Percentiles rank a stretch among this genome's conserved stretches.
Conservation (phyloP, 1,140 invertebrate genomes). For the Charaxes varanes region DNA sequence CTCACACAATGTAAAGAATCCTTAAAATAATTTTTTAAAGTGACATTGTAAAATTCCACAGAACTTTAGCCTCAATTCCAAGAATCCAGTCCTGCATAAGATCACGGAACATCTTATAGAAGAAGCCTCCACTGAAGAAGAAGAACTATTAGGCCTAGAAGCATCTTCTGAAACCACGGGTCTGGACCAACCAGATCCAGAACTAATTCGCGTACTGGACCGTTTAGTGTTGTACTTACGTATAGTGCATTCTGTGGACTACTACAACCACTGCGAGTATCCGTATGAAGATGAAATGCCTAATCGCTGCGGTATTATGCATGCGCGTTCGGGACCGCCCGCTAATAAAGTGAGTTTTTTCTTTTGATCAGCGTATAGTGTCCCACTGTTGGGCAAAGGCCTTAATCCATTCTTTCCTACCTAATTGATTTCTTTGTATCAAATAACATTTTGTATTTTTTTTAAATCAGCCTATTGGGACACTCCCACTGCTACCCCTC, state of each 20-base stretch:
- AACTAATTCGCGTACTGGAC: conserved; percentile 79
- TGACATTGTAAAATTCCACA: too few species aligned
- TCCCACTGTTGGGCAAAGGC: too few species aligned
- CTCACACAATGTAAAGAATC: too few species aligned
- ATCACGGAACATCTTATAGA: conserved; percentile 99
- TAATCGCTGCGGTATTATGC: conserved; percentile 98
- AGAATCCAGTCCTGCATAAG: conserved; percentile 96
- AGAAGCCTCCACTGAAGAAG: conserved; percentile 98
- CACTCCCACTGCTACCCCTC: too few species aligned
- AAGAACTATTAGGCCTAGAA: conserved; percentile 91
- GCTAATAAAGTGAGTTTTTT: conserved; percentile 80
- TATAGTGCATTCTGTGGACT: conserved; percentile 98
- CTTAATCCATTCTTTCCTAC: too few species aligned
- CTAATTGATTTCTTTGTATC: too few species aligned
- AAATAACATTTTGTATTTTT: too few species aligned
- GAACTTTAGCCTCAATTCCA: conserved; percentile 88
- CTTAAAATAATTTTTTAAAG: too few species aligned
- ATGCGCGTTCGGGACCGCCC: conserved; percentile 92
- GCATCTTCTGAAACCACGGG: conserved; percentile 74
- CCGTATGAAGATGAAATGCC: conserved; percentile 99
- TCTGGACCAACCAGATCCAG: conserved; percentile 72
- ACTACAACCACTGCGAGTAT: conserved; percentile 99
- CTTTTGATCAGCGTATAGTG: too few species aligned
- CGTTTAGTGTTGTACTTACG: conserved; percentile 94
- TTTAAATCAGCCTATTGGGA: too few species aligned